Percentiles rank a stretch among this genome's conserved stretches.
These are phyloP conservation scores for Amphilophus citrinellus DNA, from an alignment of 2,113 vertebrate species.

Conservation along the genomic window DNA sequence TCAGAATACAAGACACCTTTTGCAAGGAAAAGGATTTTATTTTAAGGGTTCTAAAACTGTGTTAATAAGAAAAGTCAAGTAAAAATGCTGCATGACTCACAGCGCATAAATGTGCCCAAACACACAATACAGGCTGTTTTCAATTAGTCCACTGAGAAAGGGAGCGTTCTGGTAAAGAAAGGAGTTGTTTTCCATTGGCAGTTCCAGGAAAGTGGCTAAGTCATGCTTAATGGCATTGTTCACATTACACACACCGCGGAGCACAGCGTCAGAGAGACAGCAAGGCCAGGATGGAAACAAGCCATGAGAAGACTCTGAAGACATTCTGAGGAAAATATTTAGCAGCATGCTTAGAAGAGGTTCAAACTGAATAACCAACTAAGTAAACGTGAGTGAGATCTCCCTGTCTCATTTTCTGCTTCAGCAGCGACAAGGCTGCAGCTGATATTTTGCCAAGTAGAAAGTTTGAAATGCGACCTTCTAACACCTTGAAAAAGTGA, in stretches of 20 bases:
- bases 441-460: not conserved
- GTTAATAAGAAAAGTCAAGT: conserved; percentile 40
- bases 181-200: conserved; percentile 69
- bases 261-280: conserved; percentile 44
- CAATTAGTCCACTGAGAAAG: conserved; percentile 68
- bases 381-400: conserved; percentile 15
- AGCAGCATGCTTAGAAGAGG: conserved; percentile 31
- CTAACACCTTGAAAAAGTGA: not conserved
- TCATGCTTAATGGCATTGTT: conserved; percentile 72
- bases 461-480: not conserved
- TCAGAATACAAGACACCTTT: not conserved
- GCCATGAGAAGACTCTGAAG: conserved; percentile 29
- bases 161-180: conserved; percentile 70
- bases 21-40: conserved; percentile 21
- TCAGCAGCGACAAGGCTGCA: not conserved
- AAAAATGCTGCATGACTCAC: conserved; percentile 54
- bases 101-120: conserved; percentile 55
- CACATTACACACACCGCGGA: conserved; percentile 60
- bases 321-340: conserved; percentile 27
- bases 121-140: conserved; percentile 69
- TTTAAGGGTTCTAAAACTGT: conserved; percentile 33
- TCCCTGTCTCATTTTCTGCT: not conserved
- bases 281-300: conserved; percentile 30
- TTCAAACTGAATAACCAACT: not conserved
- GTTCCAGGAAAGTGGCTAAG: conserved; percentile 75